Percentiles rank a stretch among this genome's conserved stretches.
Conservation (phyloP, 2,888 invertebrate species). For the Synergus itoensis region DNA sequence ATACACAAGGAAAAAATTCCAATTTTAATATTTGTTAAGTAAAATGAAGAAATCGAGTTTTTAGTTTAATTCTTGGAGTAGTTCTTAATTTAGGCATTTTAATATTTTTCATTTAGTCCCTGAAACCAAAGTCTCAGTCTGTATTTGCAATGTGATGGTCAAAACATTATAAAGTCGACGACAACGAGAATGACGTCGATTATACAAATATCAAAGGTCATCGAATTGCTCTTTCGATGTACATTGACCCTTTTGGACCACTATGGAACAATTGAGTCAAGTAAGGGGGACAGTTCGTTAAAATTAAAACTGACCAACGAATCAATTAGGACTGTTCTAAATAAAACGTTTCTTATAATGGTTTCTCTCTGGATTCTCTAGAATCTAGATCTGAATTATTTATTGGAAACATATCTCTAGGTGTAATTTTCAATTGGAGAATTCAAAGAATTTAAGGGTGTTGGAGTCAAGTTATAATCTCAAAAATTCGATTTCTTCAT, state of each 20-base stretch:
- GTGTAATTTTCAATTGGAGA: neutral
- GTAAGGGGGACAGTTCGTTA: conserved; percentile 27
- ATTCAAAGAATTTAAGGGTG: too few relatives aligned
- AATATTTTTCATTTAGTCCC: neutral
- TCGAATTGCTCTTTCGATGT: conserved; percentile 39
- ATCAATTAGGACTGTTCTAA: conserved; percentile 23
- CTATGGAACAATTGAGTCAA: conserved; percentile 40
- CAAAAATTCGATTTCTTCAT: too few relatives aligned
- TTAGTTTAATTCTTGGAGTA: too few relatives aligned
- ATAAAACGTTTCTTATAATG: conserved; percentile 4
- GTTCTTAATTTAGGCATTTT: neutral
- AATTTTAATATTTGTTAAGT: too few relatives aligned
- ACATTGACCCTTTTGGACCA: conserved; percentile 42
- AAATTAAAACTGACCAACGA: conserved; percentile 30
- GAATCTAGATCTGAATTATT: neutral
- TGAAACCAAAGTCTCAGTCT: conserved; percentile 3
- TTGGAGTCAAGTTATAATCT: too few relatives aligned
- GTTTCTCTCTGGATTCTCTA: neutral
- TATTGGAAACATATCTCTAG: neutral
- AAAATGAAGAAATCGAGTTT: too few relatives aligned
- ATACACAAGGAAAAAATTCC: too few relatives aligned
- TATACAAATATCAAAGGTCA: conserved; percentile 34
- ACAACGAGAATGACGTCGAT: conserved; percentile 25
- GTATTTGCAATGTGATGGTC: conserved; percentile 2
- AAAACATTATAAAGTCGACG: conserved; percentile 23